A percentile compares a stretch with the other conserved stretches of the same genome.
phyloP scores from a whole-genome alignment of 2,113 vertebrate genomes.

The Poicephalus gulielmi region DNA sequence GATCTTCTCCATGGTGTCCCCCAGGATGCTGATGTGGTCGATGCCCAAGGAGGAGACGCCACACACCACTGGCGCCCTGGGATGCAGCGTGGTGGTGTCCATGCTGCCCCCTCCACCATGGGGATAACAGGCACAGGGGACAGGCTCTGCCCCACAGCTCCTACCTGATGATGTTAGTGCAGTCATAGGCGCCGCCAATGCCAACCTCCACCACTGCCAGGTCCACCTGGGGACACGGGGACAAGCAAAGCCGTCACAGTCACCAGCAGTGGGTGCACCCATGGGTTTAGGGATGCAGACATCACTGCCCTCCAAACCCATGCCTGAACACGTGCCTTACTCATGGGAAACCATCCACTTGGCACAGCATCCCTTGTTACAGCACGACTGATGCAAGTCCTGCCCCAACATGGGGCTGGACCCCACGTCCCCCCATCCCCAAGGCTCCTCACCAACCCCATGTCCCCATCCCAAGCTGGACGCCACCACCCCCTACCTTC shows the following conservation, averaged over 20 bases:
- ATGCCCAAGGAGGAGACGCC: conserved; percentile 91
- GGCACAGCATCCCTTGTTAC: neutral
- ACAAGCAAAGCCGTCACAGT: neutral
- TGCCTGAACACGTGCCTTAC: fast-evolving
- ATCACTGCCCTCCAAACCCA: neutral
- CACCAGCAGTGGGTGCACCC: neutral
- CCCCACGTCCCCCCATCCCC: too few relatives aligned
- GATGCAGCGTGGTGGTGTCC: neutral
- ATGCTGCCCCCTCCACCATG: fast-evolving
- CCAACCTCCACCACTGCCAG: conserved; percentile 93
- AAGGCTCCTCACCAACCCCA: neutral
- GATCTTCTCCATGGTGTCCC: conserved; percentile 93
- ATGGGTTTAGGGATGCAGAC: neutral
- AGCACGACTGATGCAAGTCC: neutral
- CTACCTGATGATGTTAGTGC: conserved; percentile 95
- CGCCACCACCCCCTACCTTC: conserved; percentile 77
- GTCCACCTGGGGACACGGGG: conserved; percentile 75
- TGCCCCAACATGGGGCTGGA: neutral
- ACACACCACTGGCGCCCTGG: conserved; percentile 89
- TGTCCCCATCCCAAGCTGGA: neutral
- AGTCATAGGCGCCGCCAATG: conserved; percentile 93
- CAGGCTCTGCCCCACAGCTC: neutral
- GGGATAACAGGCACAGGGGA: neutral
- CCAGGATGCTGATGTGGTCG: conserved; percentile 92
- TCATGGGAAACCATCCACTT: neutral